Base-by-base conservation (phyloP, 2,797 vertebrate genomes). In the Macrochelys suwanniensis region DNA sequence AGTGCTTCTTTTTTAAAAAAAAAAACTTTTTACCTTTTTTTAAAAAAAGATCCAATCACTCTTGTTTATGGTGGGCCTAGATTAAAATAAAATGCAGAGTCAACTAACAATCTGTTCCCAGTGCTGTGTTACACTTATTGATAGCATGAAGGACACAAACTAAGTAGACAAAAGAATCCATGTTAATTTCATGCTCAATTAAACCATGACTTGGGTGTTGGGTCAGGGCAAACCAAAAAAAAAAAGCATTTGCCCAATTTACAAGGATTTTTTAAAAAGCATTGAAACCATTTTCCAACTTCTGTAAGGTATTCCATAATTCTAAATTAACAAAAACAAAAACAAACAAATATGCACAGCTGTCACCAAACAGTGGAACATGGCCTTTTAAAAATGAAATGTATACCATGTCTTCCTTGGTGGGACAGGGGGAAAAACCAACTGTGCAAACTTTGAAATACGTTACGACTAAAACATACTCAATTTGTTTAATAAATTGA, bases 111-210 rank as follows among this genome's bases (percentile, higher is more conserved):
- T 88, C 90, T 77, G 28, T 12, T 84, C 54, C 59, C 61, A 78
- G 0, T n/a, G 50, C 2, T 11, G 59, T 94, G 88, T 57, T 94
- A 74, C 25, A 54, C 83, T 33, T 90, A 96, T 16, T 50, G 88
- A 95, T 80, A 92, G 71, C 50, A 17, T 1, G 2, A 77, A 88
- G 78, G 93, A 90, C 54, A 90, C 33, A 84, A 87, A 85, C 78
- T 82, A 86, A 87, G 47, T 68, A 56, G 47, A 89, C 65, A 85
- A 96, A 95, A 97, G 80, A 96, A 97, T 95, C 91, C 91, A 92
- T 89, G 95, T 94, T 94, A 50, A 96, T 96, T 97, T 97, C 94
- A 97, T 81, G 91, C 89, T 94, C 92, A 96, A 89, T 96, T 97
- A 92, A 96, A 97, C 57, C 59, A 84, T 28, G 61, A 78, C 17